Percentiles rank a stretch among this genome's conserved stretches.
Conservation (phyloP, 2,797 vertebrate genomes). For the Phaenicophaeus curvirostris region DNA sequence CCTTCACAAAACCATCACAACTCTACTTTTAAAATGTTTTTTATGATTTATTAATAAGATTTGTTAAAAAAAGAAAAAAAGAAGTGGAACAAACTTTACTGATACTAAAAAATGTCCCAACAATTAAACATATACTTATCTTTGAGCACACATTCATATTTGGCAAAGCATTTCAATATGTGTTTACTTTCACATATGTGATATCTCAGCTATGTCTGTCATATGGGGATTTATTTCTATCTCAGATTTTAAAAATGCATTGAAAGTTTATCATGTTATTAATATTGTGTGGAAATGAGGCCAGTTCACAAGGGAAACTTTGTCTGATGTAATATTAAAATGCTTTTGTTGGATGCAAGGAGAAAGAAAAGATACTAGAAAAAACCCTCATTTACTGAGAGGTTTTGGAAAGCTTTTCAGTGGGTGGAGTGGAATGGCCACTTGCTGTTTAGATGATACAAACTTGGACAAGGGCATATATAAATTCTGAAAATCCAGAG, state of each 20-base stretch:
- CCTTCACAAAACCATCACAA: not conserved
- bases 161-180: not conserved
- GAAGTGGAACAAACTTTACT: not conserved
- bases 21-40: not conserved
- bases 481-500: not conserved
- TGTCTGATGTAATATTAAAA: not conserved
- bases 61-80: not conserved
- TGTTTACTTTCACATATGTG: not conserved
- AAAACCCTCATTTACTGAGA: not conserved
- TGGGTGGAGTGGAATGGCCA: slow-evolving; percentile 23
- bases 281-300: not conserved
- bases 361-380: slow-evolving; percentile 2
- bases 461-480: not conserved
- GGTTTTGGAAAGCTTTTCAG: slow-evolving; percentile 19
- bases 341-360: not conserved
- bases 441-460: slow-evolving; percentile 32
- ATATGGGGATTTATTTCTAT: not conserved
- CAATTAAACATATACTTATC: not conserved
- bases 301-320: not conserved
- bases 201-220: not conserved
- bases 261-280: slow-evolving; percentile 21
- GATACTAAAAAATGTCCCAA: not conserved
- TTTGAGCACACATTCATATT: not conserved
- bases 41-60: not conserved
- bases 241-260: not conserved